Evolutionary conservation across 2,888 invertebrate species (phyloP).

Genomic region (Cephus sareptanus): DNA sequence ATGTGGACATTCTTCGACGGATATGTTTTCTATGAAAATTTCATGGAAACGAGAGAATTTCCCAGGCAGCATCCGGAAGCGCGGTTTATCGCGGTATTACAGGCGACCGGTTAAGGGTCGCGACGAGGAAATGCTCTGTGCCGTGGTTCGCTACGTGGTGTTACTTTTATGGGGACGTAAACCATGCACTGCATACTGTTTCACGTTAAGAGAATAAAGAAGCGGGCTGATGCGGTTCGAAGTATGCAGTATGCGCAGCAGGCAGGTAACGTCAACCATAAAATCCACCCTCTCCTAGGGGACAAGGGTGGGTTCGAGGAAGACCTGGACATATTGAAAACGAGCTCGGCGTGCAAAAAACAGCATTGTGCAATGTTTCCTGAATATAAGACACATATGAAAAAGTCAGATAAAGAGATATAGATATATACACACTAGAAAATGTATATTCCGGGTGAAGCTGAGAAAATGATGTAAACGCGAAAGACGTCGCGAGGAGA

Average conservation of each 20-base stretch:
- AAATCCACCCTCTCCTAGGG: conserved; percentile 34
- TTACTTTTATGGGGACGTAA: conserved; percentile 58
- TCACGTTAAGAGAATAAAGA: conserved; percentile 55
- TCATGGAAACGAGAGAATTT: conserved; percentile 37
- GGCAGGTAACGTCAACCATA: conserved; percentile 44
- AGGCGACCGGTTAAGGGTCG: conserved; percentile 44
- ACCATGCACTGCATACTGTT: conserved; percentile 46
- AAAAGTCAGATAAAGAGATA: not conserved
- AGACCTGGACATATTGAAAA: not conserved
- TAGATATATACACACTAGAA: not conserved
- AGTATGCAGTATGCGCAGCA: conserved; percentile 26
- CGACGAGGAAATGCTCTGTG: conserved; percentile 35
- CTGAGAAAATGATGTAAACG: not conserved
- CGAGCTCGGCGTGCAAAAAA: not conserved
- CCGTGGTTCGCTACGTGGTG: conserved; percentile 34
- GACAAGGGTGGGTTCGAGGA: not conserved
- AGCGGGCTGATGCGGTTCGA: conserved; percentile 33
- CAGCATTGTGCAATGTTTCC: not conserved
- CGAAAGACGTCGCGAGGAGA: conserved; percentile 11
- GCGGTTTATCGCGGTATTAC: conserved; percentile 51
- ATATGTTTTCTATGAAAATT: conserved; percentile 34
- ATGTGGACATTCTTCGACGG: conserved; percentile 8
- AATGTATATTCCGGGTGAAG: not conserved
- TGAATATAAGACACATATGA: not conserved
- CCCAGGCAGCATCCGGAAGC: conserved; percentile 25